Percentiles rank a stretch among this genome's conserved stretches.
These are phyloP conservation scores for Acanthaster planci DNA, from an alignment of 35 echinoderm and acorn worm genomes.

Conservation along the genomic window DNA sequence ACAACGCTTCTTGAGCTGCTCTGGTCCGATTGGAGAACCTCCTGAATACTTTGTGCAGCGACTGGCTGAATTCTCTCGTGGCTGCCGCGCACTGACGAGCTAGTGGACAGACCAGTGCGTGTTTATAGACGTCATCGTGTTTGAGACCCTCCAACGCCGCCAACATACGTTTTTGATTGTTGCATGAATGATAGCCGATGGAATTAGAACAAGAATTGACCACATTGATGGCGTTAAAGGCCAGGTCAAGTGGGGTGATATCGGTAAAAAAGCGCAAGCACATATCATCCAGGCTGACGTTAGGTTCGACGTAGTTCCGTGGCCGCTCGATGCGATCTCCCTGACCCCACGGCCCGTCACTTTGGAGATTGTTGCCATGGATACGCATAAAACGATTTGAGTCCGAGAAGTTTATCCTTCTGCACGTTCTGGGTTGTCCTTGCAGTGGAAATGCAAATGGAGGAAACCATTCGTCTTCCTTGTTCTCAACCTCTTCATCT, in stretches of 20 bases:
- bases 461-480: not conserved
- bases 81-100: not conserved
- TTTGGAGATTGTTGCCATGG: not conserved
- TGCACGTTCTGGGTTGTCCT: not conserved
- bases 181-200: not conserved
- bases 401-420: not conserved
- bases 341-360: not conserved
- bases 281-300: constrained; percentile 5
- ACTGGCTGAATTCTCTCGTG: not conserved
- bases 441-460: not conserved
- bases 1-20: not conserved
- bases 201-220: not conserved
- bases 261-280: not conserved
- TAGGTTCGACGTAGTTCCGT: not conserved
- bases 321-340: constrained; percentile 4
- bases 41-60: not conserved
- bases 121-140: not conserved
- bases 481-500: not conserved
- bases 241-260: not conserved
- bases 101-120: not conserved
- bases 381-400: not conserved
- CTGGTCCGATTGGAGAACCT: constrained; percentile 14
- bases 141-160: not conserved
- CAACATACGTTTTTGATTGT: not conserved
- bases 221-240: not conserved